Percentiles rank a stretch among this genome's conserved stretches.
Conservation (phyloP, 2,797 vertebrate genomes). For the Amphiprion clarkii region DNA sequence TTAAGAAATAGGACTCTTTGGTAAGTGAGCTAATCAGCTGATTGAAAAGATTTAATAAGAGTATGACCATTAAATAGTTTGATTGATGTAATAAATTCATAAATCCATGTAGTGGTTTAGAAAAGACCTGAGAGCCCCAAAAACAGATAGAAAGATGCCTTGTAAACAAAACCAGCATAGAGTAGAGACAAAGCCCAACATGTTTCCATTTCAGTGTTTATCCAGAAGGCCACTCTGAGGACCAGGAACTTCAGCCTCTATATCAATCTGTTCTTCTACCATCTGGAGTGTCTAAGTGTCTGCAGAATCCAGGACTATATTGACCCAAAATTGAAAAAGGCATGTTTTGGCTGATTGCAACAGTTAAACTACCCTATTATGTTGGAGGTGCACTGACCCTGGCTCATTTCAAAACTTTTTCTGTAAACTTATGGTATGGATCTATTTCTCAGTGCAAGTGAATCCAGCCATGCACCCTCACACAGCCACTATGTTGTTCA, state of each 20-base stretch:
- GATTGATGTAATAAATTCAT: slow-evolving; percentile 16
- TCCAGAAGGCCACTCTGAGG: slow-evolving; percentile 5
- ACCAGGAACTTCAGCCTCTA: slow-evolving; percentile 10
- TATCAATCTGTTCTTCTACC: background rate
- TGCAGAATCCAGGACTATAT: background rate
- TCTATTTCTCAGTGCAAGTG: slow-evolving; percentile 23
- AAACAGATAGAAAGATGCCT: slow-evolving; percentile 24
- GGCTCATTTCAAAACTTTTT: slow-evolving; percentile 11
- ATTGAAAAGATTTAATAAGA: slow-evolving; percentile 20
- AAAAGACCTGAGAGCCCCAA: slow-evolving; percentile 59
- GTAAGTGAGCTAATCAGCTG: slow-evolving; percentile 25
- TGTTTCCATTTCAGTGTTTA: slow-evolving; percentile 26
- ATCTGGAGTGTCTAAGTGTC: slow-evolving; percentile 20
- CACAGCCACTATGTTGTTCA: slow-evolving; percentile 97
- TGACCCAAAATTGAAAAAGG: slow-evolving; percentile 11
- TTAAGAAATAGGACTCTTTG: slow-evolving; percentile 40
- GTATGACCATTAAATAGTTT: slow-evolving; percentile 3
- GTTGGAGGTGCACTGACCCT: slow-evolving; percentile 2
- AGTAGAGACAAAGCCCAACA: slow-evolving; percentile 10
- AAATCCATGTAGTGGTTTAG: slow-evolving; percentile 33
- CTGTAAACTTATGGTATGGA: slow-evolving; percentile 21
- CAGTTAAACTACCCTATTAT: no score
- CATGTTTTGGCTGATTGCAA: slow-evolving; percentile 20
- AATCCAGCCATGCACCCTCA: slow-evolving; percentile 70
- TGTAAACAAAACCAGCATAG: slow-evolving; percentile 42